phyloP scores from a whole-genome alignment of 2,888 invertebrate genomes.

The Rhagophthalmus giganteus region DNA sequence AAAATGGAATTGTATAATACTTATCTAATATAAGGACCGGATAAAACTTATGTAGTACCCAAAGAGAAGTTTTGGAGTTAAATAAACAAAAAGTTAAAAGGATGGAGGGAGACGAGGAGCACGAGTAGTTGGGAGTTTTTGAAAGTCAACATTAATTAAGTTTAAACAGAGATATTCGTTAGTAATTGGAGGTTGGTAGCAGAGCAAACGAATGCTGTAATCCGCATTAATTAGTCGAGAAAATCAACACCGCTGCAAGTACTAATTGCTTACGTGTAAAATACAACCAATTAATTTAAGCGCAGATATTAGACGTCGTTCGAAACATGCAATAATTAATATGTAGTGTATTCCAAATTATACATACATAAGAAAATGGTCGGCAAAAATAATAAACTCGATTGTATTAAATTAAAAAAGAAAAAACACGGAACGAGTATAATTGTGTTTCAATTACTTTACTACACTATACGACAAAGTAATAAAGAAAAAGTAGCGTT shows the following conservation, averaged over 20 bases:
- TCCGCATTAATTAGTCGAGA: conserved; percentile 51
- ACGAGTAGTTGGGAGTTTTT: conserved; percentile 30
- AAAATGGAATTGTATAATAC: too few species aligned
- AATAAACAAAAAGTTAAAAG: background rate
- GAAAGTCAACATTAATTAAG: conserved; percentile 39
- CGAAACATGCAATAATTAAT: too few species aligned
- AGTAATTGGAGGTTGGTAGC: conserved; percentile 33
- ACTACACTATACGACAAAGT: conserved; percentile 15
- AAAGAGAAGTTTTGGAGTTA: background rate
- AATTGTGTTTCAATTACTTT: conserved; percentile 27
- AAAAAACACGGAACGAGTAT: conserved; percentile 2
- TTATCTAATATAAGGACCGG: too few species aligned
- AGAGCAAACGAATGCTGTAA: conserved; percentile 44
- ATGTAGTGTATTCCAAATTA: too few species aligned
- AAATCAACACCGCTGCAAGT: conserved; percentile 47
- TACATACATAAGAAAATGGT: too few species aligned
- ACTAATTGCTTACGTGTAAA: conserved; percentile 32
- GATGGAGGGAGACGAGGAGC: conserved; percentile 3
- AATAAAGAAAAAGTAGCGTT: conserved; percentile 24
- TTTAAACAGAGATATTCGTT: conserved; percentile 37
- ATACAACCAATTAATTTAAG: conserved; percentile 26
- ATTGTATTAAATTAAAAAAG: conserved; percentile 5
- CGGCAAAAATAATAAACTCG: too few species aligned
- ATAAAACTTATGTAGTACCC: too few species aligned
- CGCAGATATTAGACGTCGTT: conserved; percentile 1